Percentiles rank a stretch among this genome's conserved stretches.
Evolutionary conservation across 2,797 vertebrate genomes (phyloP).

Genomic region (Sebastes taczanowskii): DNA sequence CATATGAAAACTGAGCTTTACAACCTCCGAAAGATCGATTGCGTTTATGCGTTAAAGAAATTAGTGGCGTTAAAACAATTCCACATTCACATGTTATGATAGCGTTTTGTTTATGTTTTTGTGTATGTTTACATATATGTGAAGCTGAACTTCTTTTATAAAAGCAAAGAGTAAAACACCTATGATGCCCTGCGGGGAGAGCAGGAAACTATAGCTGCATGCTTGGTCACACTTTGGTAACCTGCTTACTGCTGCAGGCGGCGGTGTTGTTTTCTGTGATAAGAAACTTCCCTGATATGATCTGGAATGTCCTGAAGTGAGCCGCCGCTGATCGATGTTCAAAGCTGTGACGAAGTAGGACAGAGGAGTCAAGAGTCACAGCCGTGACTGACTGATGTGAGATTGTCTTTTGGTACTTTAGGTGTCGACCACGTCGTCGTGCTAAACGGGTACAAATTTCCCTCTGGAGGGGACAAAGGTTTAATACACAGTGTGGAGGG

Average conservation of each 20-base stretch:
- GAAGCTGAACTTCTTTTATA: neutral
- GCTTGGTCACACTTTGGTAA: neutral
- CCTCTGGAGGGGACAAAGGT: neutral
- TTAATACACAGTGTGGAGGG: neutral
- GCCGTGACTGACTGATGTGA: neutral
- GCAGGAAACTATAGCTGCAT: neutral
- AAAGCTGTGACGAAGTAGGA: neutral
- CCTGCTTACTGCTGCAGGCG: neutral
- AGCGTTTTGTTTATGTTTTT: too few species aligned
- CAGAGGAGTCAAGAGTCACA: neutral
- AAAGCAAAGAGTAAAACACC: neutral
- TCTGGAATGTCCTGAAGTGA: neutral
- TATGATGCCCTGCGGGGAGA: neutral
- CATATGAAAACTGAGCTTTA: too few species aligned
- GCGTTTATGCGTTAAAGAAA: too few species aligned
- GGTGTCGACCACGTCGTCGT: neutral
- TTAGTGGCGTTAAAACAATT: too few species aligned
- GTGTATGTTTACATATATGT: too few species aligned
- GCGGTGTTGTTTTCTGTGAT: neutral
- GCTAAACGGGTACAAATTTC: neutral
- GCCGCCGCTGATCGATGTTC: neutral
- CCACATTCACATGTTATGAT: too few species aligned
- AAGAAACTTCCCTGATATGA: neutral
- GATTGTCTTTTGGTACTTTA: neutral
- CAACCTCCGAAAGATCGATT: too few species aligned